Percentiles rank a stretch among this genome's conserved stretches.
Conservation (phyloP, 2,888 invertebrate species). For the Hoplodrina ambigua region DNA sequence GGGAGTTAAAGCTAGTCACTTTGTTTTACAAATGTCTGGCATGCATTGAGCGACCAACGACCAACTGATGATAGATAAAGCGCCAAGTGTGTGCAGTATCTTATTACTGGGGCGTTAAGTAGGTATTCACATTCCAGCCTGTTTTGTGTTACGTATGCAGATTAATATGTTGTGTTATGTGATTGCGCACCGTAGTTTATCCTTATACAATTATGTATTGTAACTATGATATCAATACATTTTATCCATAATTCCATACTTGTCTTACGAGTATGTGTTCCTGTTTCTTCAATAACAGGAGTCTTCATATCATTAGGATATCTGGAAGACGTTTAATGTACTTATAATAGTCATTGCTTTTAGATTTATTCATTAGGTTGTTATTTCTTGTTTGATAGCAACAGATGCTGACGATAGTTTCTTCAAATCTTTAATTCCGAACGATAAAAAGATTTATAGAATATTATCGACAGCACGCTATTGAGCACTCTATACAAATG, state of each 20-base stretch:
- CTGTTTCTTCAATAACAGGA: constrained; percentile 22
- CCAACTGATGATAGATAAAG: constrained; percentile 75
- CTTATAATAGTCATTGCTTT: constrained; percentile 8
- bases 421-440: not conserved
- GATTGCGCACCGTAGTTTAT: constrained; percentile 43
- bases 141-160: constrained; percentile 64
- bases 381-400: constrained; percentile 6
- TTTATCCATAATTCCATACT: constrained; percentile 41
- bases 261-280: constrained; percentile 7
- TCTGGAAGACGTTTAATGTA: constrained; percentile 4
- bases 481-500: no score
- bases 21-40: constrained; percentile 57
- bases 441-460: no score
- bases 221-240: constrained; percentile 38
- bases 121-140: constrained; percentile 70
- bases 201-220: constrained; percentile 43
- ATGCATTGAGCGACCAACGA: constrained; percentile 67
- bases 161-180: constrained; percentile 46
- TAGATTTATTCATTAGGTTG: constrained; percentile 3
- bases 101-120: constrained; percentile 81
- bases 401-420: not conserved
- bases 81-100: constrained; percentile 76
- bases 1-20: constrained; percentile 36
- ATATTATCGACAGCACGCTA: no score
- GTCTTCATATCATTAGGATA: constrained; percentile 24